Conservation (phyloP, 2,888 invertebrate species). For the Trachelus stipa region DNA sequence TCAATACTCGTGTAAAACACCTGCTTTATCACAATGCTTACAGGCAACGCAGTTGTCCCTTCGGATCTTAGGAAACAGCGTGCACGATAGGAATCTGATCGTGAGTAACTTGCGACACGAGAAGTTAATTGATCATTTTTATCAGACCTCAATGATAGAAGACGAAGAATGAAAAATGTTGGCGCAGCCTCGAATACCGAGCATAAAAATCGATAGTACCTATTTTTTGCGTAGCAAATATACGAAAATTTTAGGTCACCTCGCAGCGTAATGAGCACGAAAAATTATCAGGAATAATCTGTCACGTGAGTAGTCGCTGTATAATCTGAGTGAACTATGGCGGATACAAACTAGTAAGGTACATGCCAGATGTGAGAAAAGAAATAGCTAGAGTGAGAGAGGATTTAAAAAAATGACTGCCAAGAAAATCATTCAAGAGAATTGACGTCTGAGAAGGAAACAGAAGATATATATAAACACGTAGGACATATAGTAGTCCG, state of each 20-base stretch:
- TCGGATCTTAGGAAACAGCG: background rate
- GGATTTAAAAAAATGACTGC: background rate
- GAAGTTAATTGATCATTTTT: background rate
- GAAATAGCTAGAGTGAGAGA: constrained; percentile 15
- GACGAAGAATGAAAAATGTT: background rate
- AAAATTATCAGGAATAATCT: background rate
- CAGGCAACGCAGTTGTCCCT: background rate
- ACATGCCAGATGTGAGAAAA: background rate
- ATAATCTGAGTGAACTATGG: background rate
- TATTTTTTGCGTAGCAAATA: background rate
- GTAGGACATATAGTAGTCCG: background rate
- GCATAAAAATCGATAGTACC: background rate
- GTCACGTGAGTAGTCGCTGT: background rate
- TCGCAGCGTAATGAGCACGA: background rate
- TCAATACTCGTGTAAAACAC: background rate
- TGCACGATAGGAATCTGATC: background rate
- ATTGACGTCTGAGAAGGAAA: background rate
- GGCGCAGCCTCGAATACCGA: background rate
- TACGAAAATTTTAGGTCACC: background rate
- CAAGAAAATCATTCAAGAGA: background rate
- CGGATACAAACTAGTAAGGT: background rate
- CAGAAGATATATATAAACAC: background rate
- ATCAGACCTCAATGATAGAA: background rate
- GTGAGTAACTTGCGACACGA: background rate
- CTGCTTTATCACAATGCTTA: background rate